A percentile compares a stretch with the other conserved stretches of the same genome.
These are phyloP conservation scores for Clarias magur DNA, from an alignment of 2,113 vertebrate genomes.

Conservation along the genomic window DNA sequence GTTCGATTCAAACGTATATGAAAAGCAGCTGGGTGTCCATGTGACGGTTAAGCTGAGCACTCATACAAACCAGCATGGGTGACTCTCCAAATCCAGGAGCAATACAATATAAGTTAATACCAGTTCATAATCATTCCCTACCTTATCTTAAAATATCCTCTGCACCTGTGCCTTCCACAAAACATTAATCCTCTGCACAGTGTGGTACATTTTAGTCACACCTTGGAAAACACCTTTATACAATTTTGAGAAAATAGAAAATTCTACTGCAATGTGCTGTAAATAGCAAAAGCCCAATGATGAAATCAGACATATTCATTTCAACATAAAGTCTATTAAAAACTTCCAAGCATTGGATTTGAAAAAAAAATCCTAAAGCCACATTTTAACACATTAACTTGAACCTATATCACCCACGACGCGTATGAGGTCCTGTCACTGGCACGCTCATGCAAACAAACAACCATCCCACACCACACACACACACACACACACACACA, in stretches of 20 bases:
- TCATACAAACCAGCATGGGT: constrained; percentile 1
- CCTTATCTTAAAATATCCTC: constrained; percentile 14
- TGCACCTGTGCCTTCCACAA: constrained; percentile 17
- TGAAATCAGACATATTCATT: constrained; percentile 1
- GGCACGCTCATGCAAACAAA: constrained; percentile 35
- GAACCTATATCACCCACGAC: constrained; percentile 5
- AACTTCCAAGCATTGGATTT: background rate
- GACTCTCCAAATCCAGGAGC: constrained; percentile 14
- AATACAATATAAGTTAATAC: constrained; percentile 16
- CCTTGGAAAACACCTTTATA: constrained; percentile 6
- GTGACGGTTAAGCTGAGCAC: background rate
- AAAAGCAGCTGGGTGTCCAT: background rate
- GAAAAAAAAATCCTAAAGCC: no score
- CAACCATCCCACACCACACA: background rate
- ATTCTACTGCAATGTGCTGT: constrained; percentile 1
- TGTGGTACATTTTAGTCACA: constrained; percentile 12
- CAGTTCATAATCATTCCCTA: constrained; percentile 12
- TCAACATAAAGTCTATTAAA: background rate
- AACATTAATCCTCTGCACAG: constrained; percentile 16
- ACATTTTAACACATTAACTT: background rate
- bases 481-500: background rate
- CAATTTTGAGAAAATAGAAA: constrained; percentile 3
- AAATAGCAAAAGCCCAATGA: constrained; percentile 3
- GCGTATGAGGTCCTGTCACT: constrained; percentile 25
- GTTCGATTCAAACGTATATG: background rate